These are phyloP conservation scores for Neosilurus mollespiculum DNA, from an alignment of 2,797 vertebrate genomes.

Conservation along the genomic window DNA sequence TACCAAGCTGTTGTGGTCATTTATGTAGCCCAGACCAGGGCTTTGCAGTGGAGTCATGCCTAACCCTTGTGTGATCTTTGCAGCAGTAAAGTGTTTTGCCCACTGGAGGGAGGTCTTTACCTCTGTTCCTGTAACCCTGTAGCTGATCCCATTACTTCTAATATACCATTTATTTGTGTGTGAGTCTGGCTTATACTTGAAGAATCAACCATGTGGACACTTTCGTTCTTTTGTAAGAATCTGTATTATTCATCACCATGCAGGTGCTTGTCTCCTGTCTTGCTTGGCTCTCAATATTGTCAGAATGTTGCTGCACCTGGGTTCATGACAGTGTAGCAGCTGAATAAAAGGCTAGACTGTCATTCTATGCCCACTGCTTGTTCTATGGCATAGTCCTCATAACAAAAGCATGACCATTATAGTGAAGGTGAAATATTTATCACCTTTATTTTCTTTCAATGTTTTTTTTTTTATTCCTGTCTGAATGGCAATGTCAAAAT, in stretches of 20 bases:
- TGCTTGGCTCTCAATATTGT: constrained; percentile 29
- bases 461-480: constrained; percentile 30
- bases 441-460: constrained; percentile 35
- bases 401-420: constrained; percentile 39
- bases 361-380: neutral
- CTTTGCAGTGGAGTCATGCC: neutral
- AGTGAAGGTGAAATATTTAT: constrained; percentile 53
- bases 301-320: constrained; percentile 42
- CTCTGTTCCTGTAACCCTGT: neutral
- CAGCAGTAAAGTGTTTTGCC: neutral
- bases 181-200: neutral
- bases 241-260: constrained; percentile 31
- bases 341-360: constrained; percentile 28
- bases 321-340: constrained; percentile 25
- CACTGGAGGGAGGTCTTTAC: constrained; percentile 31
- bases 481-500: neutral
- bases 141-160: neutral
- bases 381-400: constrained; percentile 28
- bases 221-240: constrained; percentile 9
- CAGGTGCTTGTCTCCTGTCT: constrained; percentile 28
- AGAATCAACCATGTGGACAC: constrained; percentile 11
- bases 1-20: neutral
- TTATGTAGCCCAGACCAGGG: neutral
- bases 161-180: neutral
- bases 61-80: constrained; percentile 2